Percentiles rank a stretch among this genome's conserved stretches.
phyloP scores from a whole-genome alignment of 2,113 vertebrate species.

The Chelonoidis abingdonii region DNA sequence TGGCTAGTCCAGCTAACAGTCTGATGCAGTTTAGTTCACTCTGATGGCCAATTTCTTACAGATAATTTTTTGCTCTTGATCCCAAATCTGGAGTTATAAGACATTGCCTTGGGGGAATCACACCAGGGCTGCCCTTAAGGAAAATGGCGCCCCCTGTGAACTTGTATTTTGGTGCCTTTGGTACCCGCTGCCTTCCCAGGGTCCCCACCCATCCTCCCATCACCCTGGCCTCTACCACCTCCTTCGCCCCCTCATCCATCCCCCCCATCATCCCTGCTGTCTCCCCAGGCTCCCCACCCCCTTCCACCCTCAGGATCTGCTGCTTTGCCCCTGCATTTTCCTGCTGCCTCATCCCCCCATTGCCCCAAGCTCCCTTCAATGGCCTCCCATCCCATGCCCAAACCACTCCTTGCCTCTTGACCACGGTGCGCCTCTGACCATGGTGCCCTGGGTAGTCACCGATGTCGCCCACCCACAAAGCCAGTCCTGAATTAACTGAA shows the following conservation, averaged over 20 bases:
- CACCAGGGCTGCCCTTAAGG: accelerated
- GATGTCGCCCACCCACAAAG: background rate
- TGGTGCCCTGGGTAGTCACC: no score
- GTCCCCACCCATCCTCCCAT: background rate
- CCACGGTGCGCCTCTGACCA: background rate
- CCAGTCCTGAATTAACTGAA: background rate
- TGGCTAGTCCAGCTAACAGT: background rate
- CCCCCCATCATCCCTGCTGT: no score
- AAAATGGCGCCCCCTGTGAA: background rate
- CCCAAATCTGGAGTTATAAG: background rate
- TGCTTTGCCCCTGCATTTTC: no score
- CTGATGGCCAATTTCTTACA: background rate
- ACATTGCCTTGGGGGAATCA: background rate
- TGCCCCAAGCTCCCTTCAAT: background rate
- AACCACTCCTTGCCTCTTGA: background rate
- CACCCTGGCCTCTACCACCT: background rate
- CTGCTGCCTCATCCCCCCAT: background rate
- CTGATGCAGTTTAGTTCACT: background rate
- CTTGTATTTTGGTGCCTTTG: background rate
- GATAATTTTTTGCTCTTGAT: background rate
- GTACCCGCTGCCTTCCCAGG: background rate
- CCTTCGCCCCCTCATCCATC: no score
- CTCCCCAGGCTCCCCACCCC: no score
- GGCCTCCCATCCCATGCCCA: background rate
- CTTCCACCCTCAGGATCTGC: no score